Conservation (phyloP, 1,140 invertebrate genomes). For the Brachystomella parvula region DNA sequence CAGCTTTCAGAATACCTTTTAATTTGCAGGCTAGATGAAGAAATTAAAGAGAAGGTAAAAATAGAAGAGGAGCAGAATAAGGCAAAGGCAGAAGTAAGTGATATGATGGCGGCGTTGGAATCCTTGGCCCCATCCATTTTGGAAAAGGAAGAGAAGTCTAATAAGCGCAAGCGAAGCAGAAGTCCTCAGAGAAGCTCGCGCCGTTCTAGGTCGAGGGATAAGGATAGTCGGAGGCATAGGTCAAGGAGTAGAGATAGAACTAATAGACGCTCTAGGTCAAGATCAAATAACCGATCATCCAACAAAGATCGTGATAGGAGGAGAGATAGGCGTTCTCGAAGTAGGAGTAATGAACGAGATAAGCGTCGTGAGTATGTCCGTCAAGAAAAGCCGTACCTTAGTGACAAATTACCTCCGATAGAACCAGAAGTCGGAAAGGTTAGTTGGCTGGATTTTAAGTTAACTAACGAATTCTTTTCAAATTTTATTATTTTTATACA, state of each 20-base stretch:
- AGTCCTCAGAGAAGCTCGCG: slow-evolving; percentile 42
- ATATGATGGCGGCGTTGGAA: slow-evolving; percentile 83
- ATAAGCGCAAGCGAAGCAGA: slow-evolving; percentile 40
- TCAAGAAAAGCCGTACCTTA: slow-evolving; percentile 42
- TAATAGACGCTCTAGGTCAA: background rate
- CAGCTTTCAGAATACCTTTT: background rate
- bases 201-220: slow-evolving; percentile 32
- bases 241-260: slow-evolving; percentile 32
- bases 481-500: slow-evolving; percentile 41
- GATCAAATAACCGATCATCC: slow-evolving; percentile 39
- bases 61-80: slow-evolving; percentile 40
- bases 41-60: slow-evolving; percentile 43
- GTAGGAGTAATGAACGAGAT: slow-evolving; percentile 26
- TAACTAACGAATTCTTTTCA: too few relatives aligned
- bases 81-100: slow-evolving; percentile 48
- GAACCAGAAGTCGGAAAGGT: slow-evolving; percentile 50
- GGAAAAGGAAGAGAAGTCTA: slow-evolving; percentile 27
- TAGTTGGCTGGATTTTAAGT: slow-evolving; percentile 21
- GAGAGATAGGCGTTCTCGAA: slow-evolving; percentile 23
- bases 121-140: slow-evolving; percentile 62
- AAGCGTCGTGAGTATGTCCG: slow-evolving; percentile 34
- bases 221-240: slow-evolving; percentile 25
- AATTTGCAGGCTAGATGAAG: slow-evolving; percentile 37
- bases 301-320: slow-evolving; percentile 40
- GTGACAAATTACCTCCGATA: slow-evolving; percentile 45